Conservation (phyloP, 2,113 vertebrate species). For the Hoplias malabaricus region DNA sequence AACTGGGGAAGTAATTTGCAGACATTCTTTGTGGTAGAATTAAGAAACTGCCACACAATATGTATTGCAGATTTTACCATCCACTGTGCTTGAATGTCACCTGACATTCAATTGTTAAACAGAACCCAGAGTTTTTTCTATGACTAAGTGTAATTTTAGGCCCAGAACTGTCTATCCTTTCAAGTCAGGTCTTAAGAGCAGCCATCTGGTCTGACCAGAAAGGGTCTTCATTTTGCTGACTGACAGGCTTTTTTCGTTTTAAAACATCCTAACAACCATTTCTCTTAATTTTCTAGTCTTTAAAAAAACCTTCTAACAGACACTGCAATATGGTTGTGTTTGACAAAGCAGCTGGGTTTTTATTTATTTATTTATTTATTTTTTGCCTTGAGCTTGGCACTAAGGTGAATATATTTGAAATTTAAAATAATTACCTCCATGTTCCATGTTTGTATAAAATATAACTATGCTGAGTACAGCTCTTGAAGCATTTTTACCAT, state of each 20-base stretch:
- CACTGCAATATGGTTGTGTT: background rate
- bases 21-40: conserved; percentile 42
- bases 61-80: conserved; percentile 36
- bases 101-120: conserved; percentile 47
- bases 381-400: background rate
- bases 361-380: background rate
- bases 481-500: too few species aligned
- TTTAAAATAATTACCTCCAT: background rate
- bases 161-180: conserved; percentile 31
- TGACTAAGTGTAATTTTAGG: conserved; percentile 38
- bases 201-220: conserved; percentile 37
- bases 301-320: background rate
- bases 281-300: background rate
- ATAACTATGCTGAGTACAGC: too few species aligned
- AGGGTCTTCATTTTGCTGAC: background rate
- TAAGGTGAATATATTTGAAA: background rate
- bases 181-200: conserved; percentile 27
- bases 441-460: background rate
- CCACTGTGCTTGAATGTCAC: background rate
- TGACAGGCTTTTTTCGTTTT: background rate
- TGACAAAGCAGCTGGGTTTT: background rate
- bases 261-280: background rate
- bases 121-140: conserved; percentile 47
- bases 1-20: conserved; percentile 66
- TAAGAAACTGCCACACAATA: conserved; percentile 52